These are phyloP conservation scores for Emmelina monodactyla DNA, from an alignment of 2,888 invertebrate species.

Conservation along the genomic window DNA sequence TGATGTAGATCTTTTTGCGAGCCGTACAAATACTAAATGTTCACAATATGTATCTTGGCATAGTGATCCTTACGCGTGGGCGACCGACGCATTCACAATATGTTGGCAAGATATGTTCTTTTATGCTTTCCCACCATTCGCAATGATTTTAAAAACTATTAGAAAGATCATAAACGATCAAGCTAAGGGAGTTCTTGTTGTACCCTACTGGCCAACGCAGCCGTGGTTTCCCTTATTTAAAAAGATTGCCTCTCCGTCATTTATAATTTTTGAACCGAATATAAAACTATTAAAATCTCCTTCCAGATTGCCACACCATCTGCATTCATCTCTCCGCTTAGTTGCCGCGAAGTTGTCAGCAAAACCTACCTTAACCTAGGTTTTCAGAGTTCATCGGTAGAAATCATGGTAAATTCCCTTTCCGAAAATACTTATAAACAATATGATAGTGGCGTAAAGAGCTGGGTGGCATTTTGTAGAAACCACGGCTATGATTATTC, in stretches of 20 bases:
- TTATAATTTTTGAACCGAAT: not conserved
- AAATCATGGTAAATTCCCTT: not conserved
- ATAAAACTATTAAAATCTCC: not conserved
- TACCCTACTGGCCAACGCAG: conserved; percentile 15
- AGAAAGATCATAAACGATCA: conserved; percentile 15
- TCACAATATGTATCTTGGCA: conserved; percentile 13
- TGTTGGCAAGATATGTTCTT: conserved; percentile 11
- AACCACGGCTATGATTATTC: not conserved
- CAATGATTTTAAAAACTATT: conserved; percentile 7
- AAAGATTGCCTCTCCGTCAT: not conserved
- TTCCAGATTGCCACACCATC: conserved; percentile 1
- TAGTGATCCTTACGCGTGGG: conserved; percentile 10
- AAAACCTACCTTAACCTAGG: not conserved
- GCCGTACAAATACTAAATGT: conserved; percentile 14
- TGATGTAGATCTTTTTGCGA: conserved; percentile 14
- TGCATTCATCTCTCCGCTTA: not conserved
- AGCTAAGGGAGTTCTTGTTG: conserved; percentile 14
- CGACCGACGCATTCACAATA: conserved; percentile 16
- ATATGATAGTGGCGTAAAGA: too few relatives aligned
- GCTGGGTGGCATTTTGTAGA: not conserved
- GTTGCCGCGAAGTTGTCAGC: not conserved
- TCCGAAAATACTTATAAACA: not conserved
- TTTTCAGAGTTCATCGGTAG: not conserved
- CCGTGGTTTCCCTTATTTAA: conserved; percentile 16
- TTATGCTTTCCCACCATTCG: conserved; percentile 18